Base-by-base conservation (phyloP, 2,797 vertebrate species). In the Meriones psammophilus region DNA sequence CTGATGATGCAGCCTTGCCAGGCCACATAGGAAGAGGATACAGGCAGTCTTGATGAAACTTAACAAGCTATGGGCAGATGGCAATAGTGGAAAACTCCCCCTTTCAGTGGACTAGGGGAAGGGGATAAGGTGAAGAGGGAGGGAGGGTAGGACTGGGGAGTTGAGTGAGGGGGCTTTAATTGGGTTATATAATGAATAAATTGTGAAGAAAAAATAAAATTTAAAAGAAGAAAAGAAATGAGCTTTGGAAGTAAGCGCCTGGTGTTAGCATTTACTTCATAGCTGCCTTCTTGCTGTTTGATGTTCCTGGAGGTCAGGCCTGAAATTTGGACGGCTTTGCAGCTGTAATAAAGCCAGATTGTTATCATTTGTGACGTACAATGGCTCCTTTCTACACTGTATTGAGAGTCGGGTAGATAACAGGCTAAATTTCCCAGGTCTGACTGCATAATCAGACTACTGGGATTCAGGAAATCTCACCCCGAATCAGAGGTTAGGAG, bases 281-380 rank as follows among this genome's bases (percentile, higher is more conserved):
- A 60, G 71, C 39, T 58, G 30, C 24, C 76, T 42, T 1, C 24
- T 69, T 42, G 71, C 24, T 89, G 24, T 46, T 36, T 89, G 54
- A 66, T 42, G 71, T 60, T 93, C 42, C 3, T 14, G 1, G 33
- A 69, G 28, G 58, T 94, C 56, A 68, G 56, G 30, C 14, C 54
- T 93, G 60, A 96, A 90, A 93, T 56, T 36, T 69, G 6, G 30
- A 15, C n/a, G 7, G 8, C 28, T 78, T 73, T 94, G 79, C 46
- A 81, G 39, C 76, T 88, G 14, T 76, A 68, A 4, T 58, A 36
- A 96, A 95, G 39, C 28, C 39, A 56, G 24, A 22, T 92, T 20
- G 89, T 77, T 60, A 88, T 85, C 85, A 92, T 42, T 71, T 73
- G 64, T 56, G n/a, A 89, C 39, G 89, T 66, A 36, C 3, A 60